These are phyloP conservation scores for Physeter macrocephalus DNA, from an alignment of 2,113 vertebrate genomes.

Conservation along the genomic window DNA sequence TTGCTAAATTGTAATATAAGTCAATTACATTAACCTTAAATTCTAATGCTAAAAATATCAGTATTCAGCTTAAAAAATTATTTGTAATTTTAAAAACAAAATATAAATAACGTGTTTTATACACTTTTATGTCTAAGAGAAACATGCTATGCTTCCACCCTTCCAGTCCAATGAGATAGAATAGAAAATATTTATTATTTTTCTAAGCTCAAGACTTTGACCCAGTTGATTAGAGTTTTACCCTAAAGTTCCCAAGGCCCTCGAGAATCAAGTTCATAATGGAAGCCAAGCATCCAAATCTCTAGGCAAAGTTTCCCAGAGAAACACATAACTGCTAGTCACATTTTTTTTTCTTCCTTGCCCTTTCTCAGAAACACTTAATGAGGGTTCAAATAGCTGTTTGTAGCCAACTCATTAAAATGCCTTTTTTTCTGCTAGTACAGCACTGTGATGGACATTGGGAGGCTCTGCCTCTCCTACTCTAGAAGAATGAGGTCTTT, in stretches of 20 bases:
- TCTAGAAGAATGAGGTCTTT: background rate
- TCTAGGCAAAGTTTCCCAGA: background rate
- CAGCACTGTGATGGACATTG: background rate
- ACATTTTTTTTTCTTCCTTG: background rate
- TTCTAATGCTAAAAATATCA: background rate
- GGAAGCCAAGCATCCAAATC: background rate
- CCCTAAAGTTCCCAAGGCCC: background rate
- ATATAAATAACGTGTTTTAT: background rate
- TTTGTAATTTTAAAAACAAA: background rate
- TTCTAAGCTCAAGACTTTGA: background rate
- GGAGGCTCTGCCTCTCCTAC: background rate
- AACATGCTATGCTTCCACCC: background rate
- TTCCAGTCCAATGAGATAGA: background rate
- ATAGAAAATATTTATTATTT: background rate
- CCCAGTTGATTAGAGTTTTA: background rate
- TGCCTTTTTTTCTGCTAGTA: background rate
- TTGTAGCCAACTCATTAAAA: background rate
- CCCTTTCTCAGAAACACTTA: background rate
- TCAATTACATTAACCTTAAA: background rate
- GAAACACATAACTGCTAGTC: background rate
- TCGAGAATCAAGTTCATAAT: background rate
- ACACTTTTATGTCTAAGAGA: background rate
- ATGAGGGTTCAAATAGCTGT: background rate
- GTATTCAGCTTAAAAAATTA: background rate
- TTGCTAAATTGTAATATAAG: background rate